Conservation (phyloP, 2,888 invertebrate species). For the Ichneumoninae sp. region DNA sequence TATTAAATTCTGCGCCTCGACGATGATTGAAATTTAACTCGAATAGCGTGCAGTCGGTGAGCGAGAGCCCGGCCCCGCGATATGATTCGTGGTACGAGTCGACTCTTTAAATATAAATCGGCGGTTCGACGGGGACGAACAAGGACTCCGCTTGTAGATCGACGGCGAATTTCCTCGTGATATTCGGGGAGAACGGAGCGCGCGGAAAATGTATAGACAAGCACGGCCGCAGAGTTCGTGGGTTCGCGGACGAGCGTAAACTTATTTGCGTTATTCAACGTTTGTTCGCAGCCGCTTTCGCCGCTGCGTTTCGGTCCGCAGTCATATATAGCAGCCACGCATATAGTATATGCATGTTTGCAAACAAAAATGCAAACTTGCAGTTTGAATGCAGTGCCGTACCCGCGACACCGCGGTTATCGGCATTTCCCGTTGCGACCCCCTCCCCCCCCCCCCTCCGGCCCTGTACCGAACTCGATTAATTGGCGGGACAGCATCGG, state of each 20-base stretch:
- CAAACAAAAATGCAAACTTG: slow-evolving; percentile 77
- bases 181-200: slow-evolving; percentile 14
- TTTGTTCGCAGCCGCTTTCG: slow-evolving; percentile 69
- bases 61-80: neutral
- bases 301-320: slow-evolving; percentile 31
- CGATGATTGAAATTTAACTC: slow-evolving; percentile 5
- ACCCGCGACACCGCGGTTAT: slow-evolving; percentile 50
- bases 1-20: neutral
- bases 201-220: slow-evolving; percentile 23
- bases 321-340: slow-evolving; percentile 29
- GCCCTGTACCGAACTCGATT: slow-evolving; percentile 67
- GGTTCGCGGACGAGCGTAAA: slow-evolving; percentile 59
- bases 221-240: slow-evolving; percentile 27
- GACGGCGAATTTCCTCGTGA: slow-evolving; percentile 27
- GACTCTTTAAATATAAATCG: slow-evolving; percentile 53
- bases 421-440: slow-evolving; percentile 18
- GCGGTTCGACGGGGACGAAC: slow-evolving; percentile 32
- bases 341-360: slow-evolving; percentile 68
- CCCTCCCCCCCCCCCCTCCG: slow-evolving; percentile 8
- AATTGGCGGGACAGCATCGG: slow-evolving; percentile 76
- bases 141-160: slow-evolving; percentile 24
- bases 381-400: slow-evolving; percentile 51
- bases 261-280: slow-evolving; percentile 76
- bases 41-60: neutral
- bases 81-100: slow-evolving; percentile 6